Evolutionary conservation across 2,797 vertebrate genomes (phyloP).

Genomic region (Sebastes glaucus): DNA sequence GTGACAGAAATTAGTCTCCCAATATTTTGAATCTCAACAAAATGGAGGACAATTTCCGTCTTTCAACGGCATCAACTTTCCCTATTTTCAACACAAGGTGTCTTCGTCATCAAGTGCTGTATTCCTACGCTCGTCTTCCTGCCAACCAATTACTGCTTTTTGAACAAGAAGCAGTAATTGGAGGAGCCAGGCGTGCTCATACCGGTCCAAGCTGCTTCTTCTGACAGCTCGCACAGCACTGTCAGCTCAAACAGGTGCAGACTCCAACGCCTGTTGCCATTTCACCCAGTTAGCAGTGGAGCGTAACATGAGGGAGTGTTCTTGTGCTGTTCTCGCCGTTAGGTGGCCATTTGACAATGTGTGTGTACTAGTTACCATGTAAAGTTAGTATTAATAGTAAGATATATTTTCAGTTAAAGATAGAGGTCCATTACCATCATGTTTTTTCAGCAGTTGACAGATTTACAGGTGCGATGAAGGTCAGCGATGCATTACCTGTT

Average conservation of each 20-base stretch:
- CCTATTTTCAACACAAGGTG: conserved; percentile 1
- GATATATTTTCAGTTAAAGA: neutral
- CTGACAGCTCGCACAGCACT: conserved; percentile 16
- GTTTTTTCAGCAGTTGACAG: neutral
- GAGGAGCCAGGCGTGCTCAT: neutral
- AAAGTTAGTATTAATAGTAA: neutral
- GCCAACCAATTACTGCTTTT: conserved; percentile 39
- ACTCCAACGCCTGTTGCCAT: neutral
- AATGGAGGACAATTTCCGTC: neutral
- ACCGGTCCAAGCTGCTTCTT: neutral
- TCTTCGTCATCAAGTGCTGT: neutral
- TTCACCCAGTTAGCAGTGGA: neutral
- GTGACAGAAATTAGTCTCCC: neutral
- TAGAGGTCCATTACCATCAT: neutral
- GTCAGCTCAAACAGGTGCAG: conserved; percentile 12
- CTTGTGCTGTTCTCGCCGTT: neutral
- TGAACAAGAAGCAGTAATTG: conserved; percentile 34
- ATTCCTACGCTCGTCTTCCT: neutral
- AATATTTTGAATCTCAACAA: neutral
- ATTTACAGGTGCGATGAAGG: neutral
- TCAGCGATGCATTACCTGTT: neutral
- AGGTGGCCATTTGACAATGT: neutral
- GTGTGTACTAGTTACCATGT: neutral
- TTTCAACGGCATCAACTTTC: conserved; percentile 8
- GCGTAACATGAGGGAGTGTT: neutral